Evolutionary conservation across 2,797 vertebrate genomes (phyloP), one percentile per base, ranked within the genome.

Genomic region (Acanthurus lineatus): DNA sequence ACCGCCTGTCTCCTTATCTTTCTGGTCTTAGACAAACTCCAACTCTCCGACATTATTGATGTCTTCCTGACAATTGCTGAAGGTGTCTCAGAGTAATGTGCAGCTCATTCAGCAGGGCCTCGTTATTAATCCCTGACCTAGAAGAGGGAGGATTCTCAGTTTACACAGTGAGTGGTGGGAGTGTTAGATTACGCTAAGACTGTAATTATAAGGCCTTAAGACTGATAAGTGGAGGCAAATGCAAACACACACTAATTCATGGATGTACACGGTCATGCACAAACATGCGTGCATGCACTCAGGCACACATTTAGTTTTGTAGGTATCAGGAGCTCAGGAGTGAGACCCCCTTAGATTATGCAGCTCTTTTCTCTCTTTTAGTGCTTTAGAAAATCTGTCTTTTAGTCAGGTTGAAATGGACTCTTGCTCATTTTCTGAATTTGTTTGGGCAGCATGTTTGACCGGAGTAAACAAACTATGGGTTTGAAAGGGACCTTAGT

Each of bases 171-270:
- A 91, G 91, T 78, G 89, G 87, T 67, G 88, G 85, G 77, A 87
- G 93, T 91, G 79, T 94, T 92, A 87, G 89, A 92, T 95, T 92
- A 92, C 94, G 81, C 83, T 77, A 70, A 80, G 91, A 86, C 92
- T 94, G 82, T 93, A 94, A 94, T 95, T 90, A 90, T 79, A 88
- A 88, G 86, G 84, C 85, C 73, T 72, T 73, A 53, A 72, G 73
- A 70, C 86, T 86, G 89, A 93, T 88, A 87, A 87, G 88, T 73
- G 84, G 62, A 69, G 38, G 52, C 51, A 62, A 71, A 85, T 16
- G 19, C 72, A 51, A 76, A 80, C 79, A 62, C 54, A 81, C 69
- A 74, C 53, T 44, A 73, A 81, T 64, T 79, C 69, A 68, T 28
- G 70, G 47, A 68, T n/a, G 73, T 53, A 20, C 78, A 77, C n/a